Percentiles rank a stretch among this genome's conserved stretches.
phyloP scores from a whole-genome alignment of 2,797 vertebrate species.

The Scarus forsteni region DNA sequence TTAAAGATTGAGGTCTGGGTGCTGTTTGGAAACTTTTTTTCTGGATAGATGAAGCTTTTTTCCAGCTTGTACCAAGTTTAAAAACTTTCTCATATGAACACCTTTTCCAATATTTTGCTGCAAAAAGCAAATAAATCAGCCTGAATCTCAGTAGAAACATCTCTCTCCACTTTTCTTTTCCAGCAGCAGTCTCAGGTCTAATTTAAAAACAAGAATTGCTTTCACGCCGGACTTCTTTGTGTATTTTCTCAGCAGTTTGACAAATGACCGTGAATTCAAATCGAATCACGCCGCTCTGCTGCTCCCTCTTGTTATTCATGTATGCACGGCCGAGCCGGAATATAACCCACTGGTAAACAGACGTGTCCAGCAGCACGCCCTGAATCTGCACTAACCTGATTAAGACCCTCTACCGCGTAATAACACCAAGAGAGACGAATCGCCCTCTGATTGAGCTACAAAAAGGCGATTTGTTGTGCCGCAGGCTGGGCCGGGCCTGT shows the following conservation, averaged over 20 bases:
- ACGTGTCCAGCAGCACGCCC: slow-evolving; percentile 3
- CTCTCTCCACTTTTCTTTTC: neutral
- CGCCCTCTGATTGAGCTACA: slow-evolving; percentile 45
- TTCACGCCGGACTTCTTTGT: neutral
- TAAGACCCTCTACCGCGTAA: slow-evolving; percentile 8
- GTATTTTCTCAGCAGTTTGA: neutral
- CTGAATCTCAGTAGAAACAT: neutral
- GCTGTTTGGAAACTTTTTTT: too few species aligned
- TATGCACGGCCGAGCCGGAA: neutral
- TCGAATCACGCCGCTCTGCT: neutral
- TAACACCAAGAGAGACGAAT: slow-evolving; percentile 17
- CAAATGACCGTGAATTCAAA: neutral
- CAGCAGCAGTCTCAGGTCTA: too few species aligned
- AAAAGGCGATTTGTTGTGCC: slow-evolving; percentile 37
- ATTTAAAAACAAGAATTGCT: neutral
- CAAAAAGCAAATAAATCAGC: too few species aligned
- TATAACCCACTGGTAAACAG: slow-evolving; percentile 27
- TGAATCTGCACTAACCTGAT: slow-evolving; percentile 23
- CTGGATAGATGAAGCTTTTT: too few species aligned
- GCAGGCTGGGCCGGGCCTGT: slow-evolving; percentile 3
- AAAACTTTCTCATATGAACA: too few species aligned
- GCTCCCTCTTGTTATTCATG: neutral
- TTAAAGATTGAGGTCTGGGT: too few species aligned
- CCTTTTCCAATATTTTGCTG: too few species aligned
- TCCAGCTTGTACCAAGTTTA: too few species aligned